Evolutionary conservation across 2,113 vertebrate genomes (phyloP).

Genomic region (Pseudopodoces humilis): DNA sequence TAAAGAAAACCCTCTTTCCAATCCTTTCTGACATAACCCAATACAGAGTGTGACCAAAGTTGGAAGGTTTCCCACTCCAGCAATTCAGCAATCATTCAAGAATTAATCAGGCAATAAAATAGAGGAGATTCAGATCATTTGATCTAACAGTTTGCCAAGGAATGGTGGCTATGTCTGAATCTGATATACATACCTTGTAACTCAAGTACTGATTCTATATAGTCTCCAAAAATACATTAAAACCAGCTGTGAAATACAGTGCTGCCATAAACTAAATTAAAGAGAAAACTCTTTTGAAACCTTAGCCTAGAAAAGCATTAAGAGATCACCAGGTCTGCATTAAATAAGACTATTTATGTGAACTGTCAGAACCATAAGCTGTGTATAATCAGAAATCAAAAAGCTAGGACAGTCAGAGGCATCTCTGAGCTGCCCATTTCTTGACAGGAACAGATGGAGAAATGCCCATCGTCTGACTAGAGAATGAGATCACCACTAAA

Average conservation of each 20-base stretch:
- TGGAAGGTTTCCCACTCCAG: constrained; percentile 21
- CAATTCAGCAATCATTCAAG: constrained; percentile 14
- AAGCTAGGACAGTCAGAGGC: constrained; percentile 24
- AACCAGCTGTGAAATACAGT: constrained; percentile 62
- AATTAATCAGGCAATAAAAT: constrained; percentile 65
- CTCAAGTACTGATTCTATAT: constrained; percentile 29
- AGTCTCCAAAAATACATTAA: constrained; percentile 61
- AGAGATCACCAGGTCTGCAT: constrained; percentile 58
- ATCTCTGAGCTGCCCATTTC: constrained; percentile 30
- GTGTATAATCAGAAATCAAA: constrained; percentile 34
- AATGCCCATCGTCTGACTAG: not conserved
- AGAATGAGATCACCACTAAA: constrained; percentile 41
- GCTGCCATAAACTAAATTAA: constrained; percentile 68
- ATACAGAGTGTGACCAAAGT: not conserved
- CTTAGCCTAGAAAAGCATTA: constrained; percentile 73
- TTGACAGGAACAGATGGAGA: constrained; percentile 23
- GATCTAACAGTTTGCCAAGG: constrained; percentile 51
- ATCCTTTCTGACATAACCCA: constrained; percentile 12
- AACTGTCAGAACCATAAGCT: constrained; percentile 57
- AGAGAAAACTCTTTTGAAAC: constrained; percentile 69
- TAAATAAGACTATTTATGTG: constrained; percentile 63
- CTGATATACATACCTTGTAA: constrained; percentile 53
- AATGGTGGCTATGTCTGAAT: constrained; percentile 49
- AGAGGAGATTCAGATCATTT: constrained; percentile 61
- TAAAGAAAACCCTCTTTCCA: constrained; percentile 43